Base-by-base conservation (phyloP, 2,113 vertebrate species). In the Orientallactaga bullata region DNA sequence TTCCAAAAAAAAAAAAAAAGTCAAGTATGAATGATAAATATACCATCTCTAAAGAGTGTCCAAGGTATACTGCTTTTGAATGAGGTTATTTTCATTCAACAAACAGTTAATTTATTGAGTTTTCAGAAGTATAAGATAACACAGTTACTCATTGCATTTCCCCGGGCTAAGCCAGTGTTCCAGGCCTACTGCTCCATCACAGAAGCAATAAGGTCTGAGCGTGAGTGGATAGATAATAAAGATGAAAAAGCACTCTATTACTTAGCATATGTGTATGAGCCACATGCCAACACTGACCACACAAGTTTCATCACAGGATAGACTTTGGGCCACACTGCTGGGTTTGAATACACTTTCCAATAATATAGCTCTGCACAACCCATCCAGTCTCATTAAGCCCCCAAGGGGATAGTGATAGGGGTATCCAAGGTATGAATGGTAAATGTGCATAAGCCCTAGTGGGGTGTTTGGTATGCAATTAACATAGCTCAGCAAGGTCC, bases 61-160 rank as follows among this genome's bases (percentile, higher is more conserved):
- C 39, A 2, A 88, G 51, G 74, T 39, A 30, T 24, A 23, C 24
- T 89, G 85, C 39, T 79, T 78, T 86, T 83, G 71, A 89, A 93
- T 83, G 58, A 5, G 18, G 28, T 51, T 26, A 13, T 79, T 91
- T 47, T 85, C 84, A 12, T 74, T 89, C 21, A 17, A 23, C 61
- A 55, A 95, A 69, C 60, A 47, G 18, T 47, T 68, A 39, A 17
- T 12, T 89, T 58, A 37, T 55, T 60, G 81, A 82, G 2, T 80
- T 93, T 90, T 86, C 0, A 2, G 77, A 83, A 92, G 80, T 2
- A 32, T 3, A 71, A 73, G 39, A 60, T 10, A 39, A 78, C 37
- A 18, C 8, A 47, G 76, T 71, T 80, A 66, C 73, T 79, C 42
- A 32, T n/a, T 47, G 37, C 11, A 2, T 55, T 42, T 85, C 89